A percentile compares a stretch with the other conserved stretches of the same genome.
phyloP scores from a whole-genome alignment of 2,888 invertebrate species.

The Tetheella fluctuosa region DNA sequence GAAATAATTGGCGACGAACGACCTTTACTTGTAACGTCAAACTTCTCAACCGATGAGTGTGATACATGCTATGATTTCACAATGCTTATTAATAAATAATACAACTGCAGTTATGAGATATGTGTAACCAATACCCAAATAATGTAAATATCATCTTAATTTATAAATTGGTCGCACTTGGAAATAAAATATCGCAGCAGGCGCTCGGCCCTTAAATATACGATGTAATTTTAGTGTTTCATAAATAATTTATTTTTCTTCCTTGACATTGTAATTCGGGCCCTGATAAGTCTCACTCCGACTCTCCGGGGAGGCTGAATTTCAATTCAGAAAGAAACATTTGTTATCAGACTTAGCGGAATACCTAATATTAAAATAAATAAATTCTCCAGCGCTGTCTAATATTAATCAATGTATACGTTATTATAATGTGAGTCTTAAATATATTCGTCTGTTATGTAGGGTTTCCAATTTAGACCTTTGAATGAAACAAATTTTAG shows the following conservation, averaged over 20 bases:
- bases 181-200: conserved; percentile 21
- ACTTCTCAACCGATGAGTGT: conserved; percentile 18
- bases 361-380: conserved; percentile 42
- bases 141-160: conserved; percentile 7
- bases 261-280: conserved; percentile 56
- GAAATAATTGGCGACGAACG: conserved; percentile 49
- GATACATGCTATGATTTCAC: not conserved
- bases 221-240: conserved; percentile 33
- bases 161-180: not conserved
- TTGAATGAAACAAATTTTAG: not conserved
- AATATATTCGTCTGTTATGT: not conserved
- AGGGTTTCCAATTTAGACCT: not conserved
- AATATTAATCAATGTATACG: not conserved
- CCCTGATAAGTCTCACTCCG: conserved; percentile 51
- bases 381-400: conserved; percentile 18
- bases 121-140: conserved; percentile 4
- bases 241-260: conserved; percentile 61
- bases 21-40: conserved; percentile 48
- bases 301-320: conserved; percentile 40
- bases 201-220: conserved; percentile 29
- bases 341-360: conserved; percentile 46
- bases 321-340: conserved; percentile 55
- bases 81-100: conserved; percentile 1
- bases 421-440: not conserved
- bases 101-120: not conserved